These are phyloP conservation scores for Chondrosia reniformis DNA, from an alignment of 37 sponge, comb jelly and placozoan species.

Conservation along the genomic window DNA sequence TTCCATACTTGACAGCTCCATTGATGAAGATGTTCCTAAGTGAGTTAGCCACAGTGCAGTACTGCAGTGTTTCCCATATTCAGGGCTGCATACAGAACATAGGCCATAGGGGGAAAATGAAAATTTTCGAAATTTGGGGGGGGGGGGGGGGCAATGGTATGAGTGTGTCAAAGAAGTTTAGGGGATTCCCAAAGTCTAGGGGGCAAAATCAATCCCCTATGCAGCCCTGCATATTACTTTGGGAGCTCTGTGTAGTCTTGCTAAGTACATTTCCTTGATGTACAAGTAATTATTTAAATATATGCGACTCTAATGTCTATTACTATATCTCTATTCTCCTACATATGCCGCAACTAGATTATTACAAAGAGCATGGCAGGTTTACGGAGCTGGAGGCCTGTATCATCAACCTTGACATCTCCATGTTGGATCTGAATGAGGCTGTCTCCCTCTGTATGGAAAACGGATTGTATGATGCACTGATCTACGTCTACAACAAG, in stretches of 20 bases:
- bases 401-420: constrained; percentile 21
- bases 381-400: constrained; percentile 7
- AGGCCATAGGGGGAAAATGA: too few relatives aligned
- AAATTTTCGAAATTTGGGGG: too few relatives aligned
- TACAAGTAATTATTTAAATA: too few relatives aligned
- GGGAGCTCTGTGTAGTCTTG: too few relatives aligned
- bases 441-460: constrained; percentile 71
- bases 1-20: constrained; percentile 1
- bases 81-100: too few relatives aligned
- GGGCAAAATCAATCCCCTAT: too few relatives aligned
- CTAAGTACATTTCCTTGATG: too few relatives aligned
- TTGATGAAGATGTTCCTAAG: constrained; percentile 15
- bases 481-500: constrained; percentile 78
- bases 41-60: neutral
- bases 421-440: constrained; percentile 39
- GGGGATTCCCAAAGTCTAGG: too few relatives aligned
- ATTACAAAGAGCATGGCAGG: constrained; percentile 7
- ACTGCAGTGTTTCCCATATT: too few relatives aligned
- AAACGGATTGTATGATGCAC: constrained; percentile 72
- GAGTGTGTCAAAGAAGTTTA: too few relatives aligned
- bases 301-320: neutral
- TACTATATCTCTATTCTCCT: neutral
- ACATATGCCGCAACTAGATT: neutral
- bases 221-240: too few relatives aligned
- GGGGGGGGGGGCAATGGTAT: too few relatives aligned